These are phyloP conservation scores for Calliopsis andreniformis DNA, from an alignment of 1,140 invertebrate genomes.

Conservation along the genomic window DNA sequence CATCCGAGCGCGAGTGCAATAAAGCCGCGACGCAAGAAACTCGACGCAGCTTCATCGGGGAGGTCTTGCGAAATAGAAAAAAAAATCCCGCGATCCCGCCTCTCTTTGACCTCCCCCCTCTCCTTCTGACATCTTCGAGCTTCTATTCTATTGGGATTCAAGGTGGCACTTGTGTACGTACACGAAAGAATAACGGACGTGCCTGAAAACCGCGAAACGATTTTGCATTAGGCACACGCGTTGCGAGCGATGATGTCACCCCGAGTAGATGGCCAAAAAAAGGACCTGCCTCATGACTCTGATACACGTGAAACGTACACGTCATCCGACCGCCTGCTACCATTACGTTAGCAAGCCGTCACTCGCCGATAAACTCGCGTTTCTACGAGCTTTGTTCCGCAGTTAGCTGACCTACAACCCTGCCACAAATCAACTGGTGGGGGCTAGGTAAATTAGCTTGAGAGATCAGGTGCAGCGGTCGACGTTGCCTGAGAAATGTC, in stretches of 20 bases:
- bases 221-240: conserved; percentile 63
- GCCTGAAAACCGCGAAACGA: conserved; percentile 60
- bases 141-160: conserved; percentile 31
- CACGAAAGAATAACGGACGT: conserved; percentile 58
- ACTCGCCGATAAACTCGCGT: not conserved
- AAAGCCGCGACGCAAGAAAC: not conserved
- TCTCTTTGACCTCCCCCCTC: too few relatives aligned
- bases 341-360: conserved; percentile 7
- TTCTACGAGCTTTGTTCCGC: not conserved
- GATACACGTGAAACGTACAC: conserved; percentile 44
- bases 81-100: not conserved
- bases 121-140: not conserved
- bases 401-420: not conserved
- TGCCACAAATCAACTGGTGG: conserved; percentile 28
- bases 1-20: conserved; percentile 31
- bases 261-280: conserved; percentile 43
- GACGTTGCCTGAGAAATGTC: conserved; percentile 23
- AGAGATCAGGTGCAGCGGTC: not conserved
- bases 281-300: conserved; percentile 20
- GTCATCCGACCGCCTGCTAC: conserved; percentile 32
- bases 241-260: conserved; percentile 65
- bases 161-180: conserved; percentile 1
- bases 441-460: conserved; percentile 28
- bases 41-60: conserved; percentile 12
- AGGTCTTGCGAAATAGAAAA: conserved; percentile 45